Percentiles rank a stretch among this genome's conserved stretches.
These are phyloP conservation scores for Lytechinus variegatus DNA, from an alignment of 35 echinoderm and acorn worm species.

Conservation along the genomic window DNA sequence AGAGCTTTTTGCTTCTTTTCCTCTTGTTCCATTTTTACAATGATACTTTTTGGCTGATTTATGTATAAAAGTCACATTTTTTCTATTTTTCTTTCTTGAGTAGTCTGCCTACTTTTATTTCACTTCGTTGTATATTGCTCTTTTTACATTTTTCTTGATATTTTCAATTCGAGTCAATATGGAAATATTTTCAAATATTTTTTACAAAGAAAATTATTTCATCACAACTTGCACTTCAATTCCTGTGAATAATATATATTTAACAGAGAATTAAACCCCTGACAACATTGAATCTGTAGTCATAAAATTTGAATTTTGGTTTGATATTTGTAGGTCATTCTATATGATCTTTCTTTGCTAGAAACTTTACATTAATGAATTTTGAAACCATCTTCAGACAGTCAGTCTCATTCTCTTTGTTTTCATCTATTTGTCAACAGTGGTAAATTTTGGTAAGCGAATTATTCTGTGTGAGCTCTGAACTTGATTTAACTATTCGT, in stretches of 20 bases:
- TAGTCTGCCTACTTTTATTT: too few relatives aligned
- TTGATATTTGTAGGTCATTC: too few relatives aligned
- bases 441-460: not conserved
- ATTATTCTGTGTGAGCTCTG: not conserved
- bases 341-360: not conserved
- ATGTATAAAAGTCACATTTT: too few relatives aligned
- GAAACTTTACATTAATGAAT: not conserved
- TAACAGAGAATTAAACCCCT: not conserved
- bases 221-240: not conserved
- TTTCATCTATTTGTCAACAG: not conserved
- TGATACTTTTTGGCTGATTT: too few relatives aligned
- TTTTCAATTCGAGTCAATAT: too few relatives aligned
- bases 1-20: too few relatives aligned
- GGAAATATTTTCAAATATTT: too few relatives aligned
- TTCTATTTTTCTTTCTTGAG: not conserved
- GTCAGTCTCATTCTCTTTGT: not conserved
- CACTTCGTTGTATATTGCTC: too few relatives aligned
- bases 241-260: not conserved
- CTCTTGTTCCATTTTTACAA: too few relatives aligned
- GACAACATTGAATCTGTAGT: not conserved
- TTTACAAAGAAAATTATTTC: too few relatives aligned
- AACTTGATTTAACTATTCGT: not conserved
- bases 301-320: not conserved
- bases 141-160: too few relatives aligned
- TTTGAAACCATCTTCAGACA: not conserved